Evolutionary conservation across 1,140 invertebrate genomes (phyloP).

Genomic region (Aporrectodea caliginosa): DNA sequence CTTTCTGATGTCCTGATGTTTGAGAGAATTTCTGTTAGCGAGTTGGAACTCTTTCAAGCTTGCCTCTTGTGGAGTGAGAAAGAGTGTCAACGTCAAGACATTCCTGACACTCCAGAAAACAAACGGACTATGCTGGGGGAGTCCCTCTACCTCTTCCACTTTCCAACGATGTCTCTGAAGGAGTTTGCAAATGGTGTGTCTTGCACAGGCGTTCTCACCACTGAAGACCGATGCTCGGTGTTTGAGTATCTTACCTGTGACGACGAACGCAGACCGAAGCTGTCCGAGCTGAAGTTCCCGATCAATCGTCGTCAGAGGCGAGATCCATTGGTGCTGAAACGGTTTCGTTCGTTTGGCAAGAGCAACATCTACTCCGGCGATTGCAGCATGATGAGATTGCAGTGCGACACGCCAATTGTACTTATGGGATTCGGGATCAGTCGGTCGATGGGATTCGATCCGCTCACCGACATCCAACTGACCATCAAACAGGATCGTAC

Average conservation of each 20-base stretch:
- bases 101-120: slow-evolving; percentile 36
- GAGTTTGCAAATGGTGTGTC: slow-evolving; percentile 76
- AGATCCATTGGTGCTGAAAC: slow-evolving; percentile 10
- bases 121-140: slow-evolving; percentile 49
- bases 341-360: slow-evolving; percentile 23
- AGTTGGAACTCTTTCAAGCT: slow-evolving; percentile 71
- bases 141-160: slow-evolving; percentile 45
- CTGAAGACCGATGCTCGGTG: slow-evolving; percentile 59
- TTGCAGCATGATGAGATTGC: slow-evolving; percentile 31
- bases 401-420: slow-evolving; percentile 21
- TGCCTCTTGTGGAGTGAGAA: slow-evolving; percentile 64
- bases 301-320: slow-evolving; percentile 14
- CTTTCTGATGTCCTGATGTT: slow-evolving; percentile 59
- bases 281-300: slow-evolving; percentile 5
- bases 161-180: slow-evolving; percentile 70
- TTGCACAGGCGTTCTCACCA: slow-evolving; percentile 65
- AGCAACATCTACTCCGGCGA: slow-evolving; percentile 30
- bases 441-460: slow-evolving; percentile 25
- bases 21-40: slow-evolving; percentile 68
- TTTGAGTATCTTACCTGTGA: slow-evolving; percentile 28
- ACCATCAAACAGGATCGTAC: slow-evolving; percentile 28
- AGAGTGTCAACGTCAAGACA: slow-evolving; percentile 45
- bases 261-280: slow-evolving; percentile 5
- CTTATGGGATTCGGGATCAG: slow-evolving; percentile 30
- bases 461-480: slow-evolving; percentile 18